phyloP scores from a whole-genome alignment of 1,140 invertebrate genomes.

The Drosophila teissieri region DNA sequence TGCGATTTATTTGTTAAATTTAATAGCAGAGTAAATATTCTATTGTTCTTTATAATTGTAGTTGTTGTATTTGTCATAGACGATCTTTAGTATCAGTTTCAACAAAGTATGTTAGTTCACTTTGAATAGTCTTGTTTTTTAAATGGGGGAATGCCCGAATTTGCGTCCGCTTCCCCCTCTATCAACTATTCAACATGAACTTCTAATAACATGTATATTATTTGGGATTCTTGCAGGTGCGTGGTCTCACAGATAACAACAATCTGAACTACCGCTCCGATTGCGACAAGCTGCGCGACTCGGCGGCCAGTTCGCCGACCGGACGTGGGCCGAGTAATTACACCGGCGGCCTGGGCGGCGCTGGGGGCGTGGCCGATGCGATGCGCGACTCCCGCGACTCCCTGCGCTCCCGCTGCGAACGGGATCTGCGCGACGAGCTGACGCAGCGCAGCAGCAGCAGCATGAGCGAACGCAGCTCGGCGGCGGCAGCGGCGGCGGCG shows the following conservation, averaged over 20 bases:
- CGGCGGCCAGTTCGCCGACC: conserved; percentile 76
- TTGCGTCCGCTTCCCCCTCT: background rate
- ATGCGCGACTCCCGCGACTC: conserved; percentile 71
- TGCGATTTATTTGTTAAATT: too few species aligned
- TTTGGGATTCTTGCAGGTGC: conserved; percentile 63
- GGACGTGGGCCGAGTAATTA: conserved; percentile 71
- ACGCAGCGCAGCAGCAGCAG: conserved; percentile 80
- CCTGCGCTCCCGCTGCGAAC: conserved; percentile 73
- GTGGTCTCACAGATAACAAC: conserved; percentile 94
- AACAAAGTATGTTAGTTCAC: too few species aligned
- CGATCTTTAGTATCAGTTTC: too few species aligned
- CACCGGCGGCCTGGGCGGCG: conserved; percentile 29
- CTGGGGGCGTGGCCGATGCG: conserved; percentile 49
- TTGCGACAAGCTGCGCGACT: conserved; percentile 80
- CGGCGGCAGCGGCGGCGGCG: conserved; percentile 70
- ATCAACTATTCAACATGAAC: background rate
- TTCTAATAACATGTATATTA: background rate
- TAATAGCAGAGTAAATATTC: too few species aligned
- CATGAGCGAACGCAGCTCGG: conserved; percentile 73
- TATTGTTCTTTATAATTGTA: too few species aligned
- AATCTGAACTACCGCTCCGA: conserved; percentile 86
- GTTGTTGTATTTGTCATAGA: too few species aligned
- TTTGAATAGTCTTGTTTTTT: too few species aligned
- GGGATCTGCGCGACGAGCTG: conserved; percentile 77
- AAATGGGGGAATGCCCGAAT: background rate